Base-by-base conservation (phyloP, 2,888 invertebrate species). In the Scrobipalpa atriplicella region DNA sequence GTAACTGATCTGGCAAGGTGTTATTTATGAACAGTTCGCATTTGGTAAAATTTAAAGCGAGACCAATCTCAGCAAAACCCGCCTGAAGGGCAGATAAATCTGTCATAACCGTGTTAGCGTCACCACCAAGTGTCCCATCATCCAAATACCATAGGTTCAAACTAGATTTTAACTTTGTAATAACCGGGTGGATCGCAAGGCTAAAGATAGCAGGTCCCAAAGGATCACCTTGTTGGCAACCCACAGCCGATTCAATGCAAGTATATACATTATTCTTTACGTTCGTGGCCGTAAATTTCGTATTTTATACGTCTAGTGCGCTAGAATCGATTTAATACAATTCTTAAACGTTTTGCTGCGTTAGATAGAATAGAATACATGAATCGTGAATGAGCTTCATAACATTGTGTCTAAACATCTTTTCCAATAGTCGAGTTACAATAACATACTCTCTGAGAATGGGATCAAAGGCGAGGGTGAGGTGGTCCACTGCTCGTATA, bases 201-300 rank as follows among this genome's bases (percentile, higher is more conserved):
- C 47, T 3, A n/a, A n/a, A n/a, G n/a, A n/a, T n/a, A n/a, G n/a
- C n/a, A n/a, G n/a, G n/a, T n/a, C n/a, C n/a, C n/a, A 63, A 13
- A 19, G 47, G 56, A 62, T 66, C 66, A 1, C 66, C 62, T 10
- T 66, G 66, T 16, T 66, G 66, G 19, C 66, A 66, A 3, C 60
- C 65, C 1, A 51, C 38, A 5, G 47, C 16, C 2, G 65, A 65
- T 3, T n/a, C 10, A 0, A 65, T 10, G 16, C 60, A 60, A 10
- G 60, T 21, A 10, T 29, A n/a, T n/a, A n/a, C n/a, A 54, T 68
- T 68, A 66, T 62, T 62, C n/a, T 66, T 68, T 67, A 68, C 56
- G 64, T 21, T 39, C 21, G 18, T 64, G 58, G 38, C 62, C 58
- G 66, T 67, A 58, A 66, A 68, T 9, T 60, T 39, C 16, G 43